These are phyloP conservation scores for Mesitornis unicolor DNA, from an alignment of 2,113 vertebrate genomes.

Conservation along the genomic window DNA sequence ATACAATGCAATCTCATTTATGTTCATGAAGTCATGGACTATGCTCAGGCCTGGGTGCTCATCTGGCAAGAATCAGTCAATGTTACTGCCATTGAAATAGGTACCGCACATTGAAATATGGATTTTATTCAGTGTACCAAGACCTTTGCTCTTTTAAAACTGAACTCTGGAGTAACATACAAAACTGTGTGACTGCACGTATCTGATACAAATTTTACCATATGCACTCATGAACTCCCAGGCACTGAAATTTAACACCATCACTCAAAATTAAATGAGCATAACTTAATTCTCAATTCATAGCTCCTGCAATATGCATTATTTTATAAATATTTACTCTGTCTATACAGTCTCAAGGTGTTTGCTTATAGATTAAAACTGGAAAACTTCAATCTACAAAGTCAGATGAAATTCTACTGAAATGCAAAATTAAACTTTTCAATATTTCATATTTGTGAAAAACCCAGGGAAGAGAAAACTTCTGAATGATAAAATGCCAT, in stretches of 20 bases:
- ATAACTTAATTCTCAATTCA: neutral
- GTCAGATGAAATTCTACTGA: slow-evolving; percentile 2
- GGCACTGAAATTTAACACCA: neutral
- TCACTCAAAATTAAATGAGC: neutral
- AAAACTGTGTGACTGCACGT: neutral
- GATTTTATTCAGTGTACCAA: neutral
- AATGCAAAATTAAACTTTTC: neutral
- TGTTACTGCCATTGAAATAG: neutral
- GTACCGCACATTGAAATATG: neutral
- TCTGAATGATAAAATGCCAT: neutral
- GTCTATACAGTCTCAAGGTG: neutral
- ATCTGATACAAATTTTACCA: neutral
- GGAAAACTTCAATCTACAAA: neutral
- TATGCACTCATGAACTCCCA: neutral
- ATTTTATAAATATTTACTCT: slow-evolving; percentile 23
- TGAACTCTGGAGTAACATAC: neutral
- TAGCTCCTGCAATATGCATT: neutral
- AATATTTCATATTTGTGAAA: slow-evolving; percentile 43
- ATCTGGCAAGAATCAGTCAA: neutral
- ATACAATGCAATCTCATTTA: too few species aligned
- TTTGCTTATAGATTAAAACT: neutral
- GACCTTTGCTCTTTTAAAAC: neutral
- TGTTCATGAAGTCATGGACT: neutral
- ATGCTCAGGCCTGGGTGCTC: neutral
- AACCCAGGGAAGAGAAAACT: neutral